phyloP scores from a whole-genome alignment of 2,113 vertebrate genomes.

The Hymenochirus boettgeri region DNA sequence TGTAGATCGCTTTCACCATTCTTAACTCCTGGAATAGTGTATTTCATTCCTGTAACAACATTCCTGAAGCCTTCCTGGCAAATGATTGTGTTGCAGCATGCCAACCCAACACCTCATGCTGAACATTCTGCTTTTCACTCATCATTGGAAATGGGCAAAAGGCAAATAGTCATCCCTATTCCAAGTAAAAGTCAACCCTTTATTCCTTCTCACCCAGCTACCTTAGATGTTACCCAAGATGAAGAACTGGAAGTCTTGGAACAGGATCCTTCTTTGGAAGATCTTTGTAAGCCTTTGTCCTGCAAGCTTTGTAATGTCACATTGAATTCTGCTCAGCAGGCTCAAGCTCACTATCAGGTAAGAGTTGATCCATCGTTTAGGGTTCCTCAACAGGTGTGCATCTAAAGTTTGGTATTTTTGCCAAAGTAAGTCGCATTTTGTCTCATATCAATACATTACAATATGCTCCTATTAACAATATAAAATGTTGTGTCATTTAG shows the following conservation, averaged over 20 bases:
- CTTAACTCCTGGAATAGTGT: too few species aligned
- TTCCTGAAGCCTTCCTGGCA: slow-evolving; percentile 68
- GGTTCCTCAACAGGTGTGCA: too few species aligned
- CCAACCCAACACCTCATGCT: slow-evolving; percentile 59
- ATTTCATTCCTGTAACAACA: too few species aligned
- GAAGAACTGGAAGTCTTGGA: slow-evolving; percentile 72
- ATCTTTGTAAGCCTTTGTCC: slow-evolving; percentile 94
- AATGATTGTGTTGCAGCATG: slow-evolving; percentile 79
- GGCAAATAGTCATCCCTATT: slow-evolving; percentile 56
- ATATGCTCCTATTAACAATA: too few species aligned
- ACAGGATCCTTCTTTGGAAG: slow-evolving; percentile 83
- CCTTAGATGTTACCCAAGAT: slow-evolving; percentile 71
- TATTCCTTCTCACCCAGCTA: slow-evolving; percentile 42
- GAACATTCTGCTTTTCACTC: slow-evolving; percentile 54
- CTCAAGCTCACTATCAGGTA: slow-evolving; percentile 98
- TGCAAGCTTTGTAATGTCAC: slow-evolving; percentile 97
- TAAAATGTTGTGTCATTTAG: too few species aligned
- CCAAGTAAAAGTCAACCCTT: slow-evolving; percentile 57
- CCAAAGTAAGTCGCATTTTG: too few species aligned
- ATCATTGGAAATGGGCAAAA: slow-evolving; percentile 66
- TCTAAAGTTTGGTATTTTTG: too few species aligned
- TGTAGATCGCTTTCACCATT: too few species aligned
- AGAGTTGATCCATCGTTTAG: too few species aligned
- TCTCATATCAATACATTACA: too few species aligned
- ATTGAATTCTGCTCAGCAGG: slow-evolving; percentile 94